Conservation (phyloP, 2,113 vertebrate genomes). For the Callipepla californica region DNA sequence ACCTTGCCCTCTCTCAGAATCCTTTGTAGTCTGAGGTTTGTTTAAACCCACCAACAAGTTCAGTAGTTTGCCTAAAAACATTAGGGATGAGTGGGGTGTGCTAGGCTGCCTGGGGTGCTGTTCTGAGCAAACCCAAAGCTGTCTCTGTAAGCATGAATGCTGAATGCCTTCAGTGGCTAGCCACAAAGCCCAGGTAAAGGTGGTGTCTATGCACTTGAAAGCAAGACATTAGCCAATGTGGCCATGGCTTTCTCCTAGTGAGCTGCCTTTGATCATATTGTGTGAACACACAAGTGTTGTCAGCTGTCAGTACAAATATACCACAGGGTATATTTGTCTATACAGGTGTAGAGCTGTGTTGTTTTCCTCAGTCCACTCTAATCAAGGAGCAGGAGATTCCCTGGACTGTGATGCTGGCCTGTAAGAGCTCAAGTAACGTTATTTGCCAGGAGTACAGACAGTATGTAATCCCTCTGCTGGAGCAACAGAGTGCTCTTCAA, state of each 20-base stretch:
- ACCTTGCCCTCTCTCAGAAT: not conserved
- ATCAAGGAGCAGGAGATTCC: not conserved
- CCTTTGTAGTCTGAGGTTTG: not conserved
- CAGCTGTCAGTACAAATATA: not conserved
- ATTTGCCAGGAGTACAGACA: not conserved
- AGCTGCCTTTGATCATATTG: not conserved
- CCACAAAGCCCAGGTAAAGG: not conserved
- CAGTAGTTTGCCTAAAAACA: not conserved
- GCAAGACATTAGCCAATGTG: not conserved
- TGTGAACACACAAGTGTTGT: not conserved
- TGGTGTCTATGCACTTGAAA: not conserved
- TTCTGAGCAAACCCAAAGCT: not conserved
- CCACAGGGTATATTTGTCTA: not conserved
- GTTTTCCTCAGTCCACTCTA: not conserved
- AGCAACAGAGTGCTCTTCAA: not conserved
- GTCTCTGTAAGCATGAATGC: not conserved
- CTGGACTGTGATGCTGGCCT: not conserved
- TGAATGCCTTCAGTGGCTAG: not conserved
- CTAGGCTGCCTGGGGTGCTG: not conserved
- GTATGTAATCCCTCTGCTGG: not conserved
- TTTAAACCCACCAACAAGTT: conserved; percentile 3
- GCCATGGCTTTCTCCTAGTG: not conserved
- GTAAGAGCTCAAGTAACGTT: not conserved
- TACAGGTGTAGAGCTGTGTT: not conserved
- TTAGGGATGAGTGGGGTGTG: not conserved